Percentiles rank a stretch among this genome's conserved stretches.
phyloP scores from a whole-genome alignment of 1,140 invertebrate species.

The Neodiprion lecontei region DNA sequence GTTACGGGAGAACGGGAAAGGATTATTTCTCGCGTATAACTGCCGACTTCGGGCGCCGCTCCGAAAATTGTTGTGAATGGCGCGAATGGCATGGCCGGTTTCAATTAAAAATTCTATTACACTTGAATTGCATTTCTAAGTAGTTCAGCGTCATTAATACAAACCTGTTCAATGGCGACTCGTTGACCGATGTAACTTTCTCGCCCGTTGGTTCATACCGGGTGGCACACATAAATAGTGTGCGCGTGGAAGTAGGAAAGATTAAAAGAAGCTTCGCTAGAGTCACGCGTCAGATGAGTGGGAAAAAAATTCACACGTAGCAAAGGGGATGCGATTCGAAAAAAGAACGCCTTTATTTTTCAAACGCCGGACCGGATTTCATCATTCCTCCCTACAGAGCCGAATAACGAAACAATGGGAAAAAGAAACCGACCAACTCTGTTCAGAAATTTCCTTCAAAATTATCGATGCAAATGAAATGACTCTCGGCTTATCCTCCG shows the following conservation, averaged over 20 bases:
- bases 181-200: neutral
- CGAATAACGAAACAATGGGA: too few species aligned
- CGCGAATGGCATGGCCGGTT: neutral
- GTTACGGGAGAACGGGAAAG: neutral
- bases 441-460: neutral
- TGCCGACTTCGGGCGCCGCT: neutral
- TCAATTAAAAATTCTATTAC: constrained; percentile 3
- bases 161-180: neutral
- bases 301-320: too few species aligned
- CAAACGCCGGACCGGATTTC: too few species aligned
- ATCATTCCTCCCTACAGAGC: too few species aligned
- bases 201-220: neutral
- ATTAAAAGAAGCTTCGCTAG: too few species aligned
- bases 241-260: too few species aligned
- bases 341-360: too few species aligned
- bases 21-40: neutral
- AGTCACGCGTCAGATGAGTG: too few species aligned
- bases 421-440: neutral
- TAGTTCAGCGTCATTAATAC: neutral
- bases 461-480: constrained; percentile 7
- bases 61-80: neutral
- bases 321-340: too few species aligned
- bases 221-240: too few species aligned
- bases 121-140: neutral
- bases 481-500: neutral